Conservation (phyloP, 2,888 invertebrate genomes). For the Rhingia rostrata region DNA sequence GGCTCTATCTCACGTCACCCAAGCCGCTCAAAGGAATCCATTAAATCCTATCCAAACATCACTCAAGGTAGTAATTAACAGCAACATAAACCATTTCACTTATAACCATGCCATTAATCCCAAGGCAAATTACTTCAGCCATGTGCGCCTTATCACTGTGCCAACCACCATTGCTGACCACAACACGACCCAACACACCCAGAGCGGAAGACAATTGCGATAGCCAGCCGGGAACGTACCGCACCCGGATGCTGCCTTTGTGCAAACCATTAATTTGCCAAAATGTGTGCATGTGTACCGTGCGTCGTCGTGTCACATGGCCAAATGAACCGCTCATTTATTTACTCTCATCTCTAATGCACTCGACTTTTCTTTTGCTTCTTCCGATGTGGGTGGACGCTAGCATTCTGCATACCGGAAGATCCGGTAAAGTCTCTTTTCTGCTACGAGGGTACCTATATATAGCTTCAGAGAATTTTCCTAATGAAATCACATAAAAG, state of each 20-base stretch:
- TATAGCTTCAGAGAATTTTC: conserved; percentile 49
- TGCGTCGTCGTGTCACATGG: conserved; percentile 32
- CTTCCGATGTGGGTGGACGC: background rate
- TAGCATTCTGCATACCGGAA: conserved; percentile 10
- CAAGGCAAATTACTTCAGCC: conserved; percentile 41
- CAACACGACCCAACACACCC: conserved; percentile 8
- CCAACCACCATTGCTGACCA: conserved; percentile 18
- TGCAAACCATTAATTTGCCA: conserved; percentile 53
- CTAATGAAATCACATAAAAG: conserved; percentile 72
- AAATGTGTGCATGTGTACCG: conserved; percentile 30
- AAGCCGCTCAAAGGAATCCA: conserved; percentile 47
- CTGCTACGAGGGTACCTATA: background rate
- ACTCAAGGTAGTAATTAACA: conserved; percentile 64
- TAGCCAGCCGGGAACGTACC: conserved; percentile 3
- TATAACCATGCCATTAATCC: conserved; percentile 58
- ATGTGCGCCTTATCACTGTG: conserved; percentile 23
- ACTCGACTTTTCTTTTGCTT: conserved; percentile 20
- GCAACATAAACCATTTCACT: conserved; percentile 63
- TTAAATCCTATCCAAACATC: conserved; percentile 62
- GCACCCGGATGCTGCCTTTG: conserved; percentile 2
- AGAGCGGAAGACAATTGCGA: conserved; percentile 28
- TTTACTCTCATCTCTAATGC: conserved; percentile 52
- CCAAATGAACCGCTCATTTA: conserved; percentile 29
- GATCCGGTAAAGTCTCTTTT: background rate
- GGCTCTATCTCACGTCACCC: conserved; percentile 33